Evolutionary conservation across 2,797 vertebrate genomes (phyloP).

Genomic region (Cheirogaleus major): DNA sequence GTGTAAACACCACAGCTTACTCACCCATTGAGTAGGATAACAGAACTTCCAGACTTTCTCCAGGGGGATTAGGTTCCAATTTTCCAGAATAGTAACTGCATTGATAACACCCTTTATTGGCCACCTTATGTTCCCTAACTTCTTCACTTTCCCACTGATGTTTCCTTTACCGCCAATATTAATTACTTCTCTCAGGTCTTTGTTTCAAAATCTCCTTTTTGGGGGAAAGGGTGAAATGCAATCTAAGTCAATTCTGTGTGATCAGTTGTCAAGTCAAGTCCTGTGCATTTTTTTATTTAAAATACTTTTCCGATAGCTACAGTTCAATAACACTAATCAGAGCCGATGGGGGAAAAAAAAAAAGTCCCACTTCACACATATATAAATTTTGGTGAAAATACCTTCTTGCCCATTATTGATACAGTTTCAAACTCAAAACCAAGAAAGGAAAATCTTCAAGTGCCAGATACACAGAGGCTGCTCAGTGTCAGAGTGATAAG

Average conservation of each 20-base stretch:
- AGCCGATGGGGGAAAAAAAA: not conserved
- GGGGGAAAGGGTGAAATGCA: rapidly evolving
- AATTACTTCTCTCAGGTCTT: not conserved
- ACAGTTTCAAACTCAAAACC: not conserved
- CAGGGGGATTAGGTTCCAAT: not conserved
- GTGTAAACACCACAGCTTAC: not conserved
- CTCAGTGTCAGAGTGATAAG: not conserved
- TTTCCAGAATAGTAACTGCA: not conserved
- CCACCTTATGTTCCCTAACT: not conserved
- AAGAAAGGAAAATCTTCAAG: not conserved
- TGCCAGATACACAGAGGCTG: not conserved
- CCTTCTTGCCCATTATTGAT: not conserved
- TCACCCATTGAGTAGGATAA: not conserved
- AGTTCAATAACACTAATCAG: not conserved
- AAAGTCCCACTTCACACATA: not conserved
- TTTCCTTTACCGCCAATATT: not conserved
- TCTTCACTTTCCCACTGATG: not conserved
- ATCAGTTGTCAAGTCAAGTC: not conserved
- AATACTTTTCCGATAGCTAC: not conserved
- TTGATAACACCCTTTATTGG: not conserved
- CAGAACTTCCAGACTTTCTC: not conserved
- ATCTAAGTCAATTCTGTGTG: not conserved
- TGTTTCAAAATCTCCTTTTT: not conserved
- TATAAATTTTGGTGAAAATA: not conserved
- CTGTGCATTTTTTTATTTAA: not conserved